Percentiles rank a stretch among this genome's conserved stretches.
Evolutionary conservation across 2,113 vertebrate species (phyloP).

Genomic region (Misgurnus mizolepis): DNA sequence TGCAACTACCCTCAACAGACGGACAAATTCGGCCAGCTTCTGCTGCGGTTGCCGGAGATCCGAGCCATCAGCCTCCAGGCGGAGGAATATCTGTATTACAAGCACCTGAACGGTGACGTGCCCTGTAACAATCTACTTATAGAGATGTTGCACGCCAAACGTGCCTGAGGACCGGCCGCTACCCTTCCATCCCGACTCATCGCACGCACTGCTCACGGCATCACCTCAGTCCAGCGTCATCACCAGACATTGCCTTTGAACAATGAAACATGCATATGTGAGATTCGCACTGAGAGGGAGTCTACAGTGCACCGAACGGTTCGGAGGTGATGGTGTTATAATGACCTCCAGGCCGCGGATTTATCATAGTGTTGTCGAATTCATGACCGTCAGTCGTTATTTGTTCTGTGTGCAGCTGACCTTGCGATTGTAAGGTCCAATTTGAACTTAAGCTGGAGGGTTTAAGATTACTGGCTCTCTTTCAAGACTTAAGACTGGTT

Average conservation of each 20-base stretch:
- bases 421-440: slow-evolving; percentile 15
- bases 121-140: slow-evolving; percentile 99
- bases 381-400: slow-evolving; percentile 16
- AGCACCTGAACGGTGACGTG: slow-evolving; percentile 98
- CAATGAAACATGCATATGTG: slow-evolving; percentile 1
- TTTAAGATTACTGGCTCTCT: slow-evolving; percentile 19
- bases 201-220: slow-evolving; percentile 13
- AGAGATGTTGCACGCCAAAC: slow-evolving; percentile 98
- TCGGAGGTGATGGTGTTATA: slow-evolving; percentile 5
- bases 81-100: slow-evolving; percentile 98
- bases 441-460: slow-evolving; percentile 32
- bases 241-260: slow-evolving; percentile 33
- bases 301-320: slow-evolving; percentile 13
- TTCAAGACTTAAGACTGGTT: slow-evolving; percentile 62
- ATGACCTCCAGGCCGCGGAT: slow-evolving; percentile 33
- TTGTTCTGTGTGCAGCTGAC: slow-evolving; percentile 44
- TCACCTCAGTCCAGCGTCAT: slow-evolving; percentile 45
- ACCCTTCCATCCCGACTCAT: slow-evolving; percentile 18
- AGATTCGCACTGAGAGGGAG: slow-evolving; percentile 25
- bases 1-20: slow-evolving; percentile 97
- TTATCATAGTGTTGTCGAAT: slow-evolving; percentile 28
- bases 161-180: slow-evolving; percentile 76
- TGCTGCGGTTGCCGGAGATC: slow-evolving; percentile 94
- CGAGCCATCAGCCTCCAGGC: slow-evolving; percentile 97
- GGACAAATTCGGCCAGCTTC: slow-evolving; percentile 96